These are phyloP conservation scores for Linepithema humile DNA, from an alignment of 1,140 invertebrate species.

Conservation along the genomic window DNA sequence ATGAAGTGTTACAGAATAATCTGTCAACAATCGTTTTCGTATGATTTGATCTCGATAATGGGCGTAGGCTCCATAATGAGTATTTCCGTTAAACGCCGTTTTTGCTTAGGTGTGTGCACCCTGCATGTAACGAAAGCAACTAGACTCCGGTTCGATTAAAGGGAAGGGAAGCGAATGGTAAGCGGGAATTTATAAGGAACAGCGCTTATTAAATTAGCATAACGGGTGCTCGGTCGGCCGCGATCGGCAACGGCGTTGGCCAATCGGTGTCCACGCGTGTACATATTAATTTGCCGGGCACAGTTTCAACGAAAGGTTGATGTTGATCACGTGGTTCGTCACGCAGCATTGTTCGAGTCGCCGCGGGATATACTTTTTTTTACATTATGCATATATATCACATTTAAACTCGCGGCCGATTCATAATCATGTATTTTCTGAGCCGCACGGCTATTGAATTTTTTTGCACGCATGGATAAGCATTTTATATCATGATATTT, in stretches of 20 bases:
- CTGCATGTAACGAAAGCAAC: neutral
- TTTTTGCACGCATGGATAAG: neutral
- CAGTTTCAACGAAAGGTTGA: constrained; percentile 44
- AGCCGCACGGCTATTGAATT: neutral
- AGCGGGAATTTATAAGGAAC: constrained; percentile 59
- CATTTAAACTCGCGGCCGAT: neutral
- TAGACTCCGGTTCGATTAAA: neutral
- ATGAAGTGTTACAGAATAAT: neutral
- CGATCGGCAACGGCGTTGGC: constrained; percentile 52
- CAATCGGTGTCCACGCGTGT: constrained; percentile 62
- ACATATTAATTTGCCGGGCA: constrained; percentile 64
- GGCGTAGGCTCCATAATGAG: neutral
- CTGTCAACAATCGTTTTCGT: neutral
- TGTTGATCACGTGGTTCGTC: constrained; percentile 23
- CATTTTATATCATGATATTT: neutral
- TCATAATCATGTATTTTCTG: neutral
- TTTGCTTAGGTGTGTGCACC: neutral
- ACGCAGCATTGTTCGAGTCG: constrained; percentile 1
- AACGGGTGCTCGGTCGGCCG: constrained; percentile 58
- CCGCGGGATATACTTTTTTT: constrained; percentile 8
- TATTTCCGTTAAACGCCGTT: neutral
- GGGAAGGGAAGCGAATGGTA: constrained; percentile 13
- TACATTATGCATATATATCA: neutral
- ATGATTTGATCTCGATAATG: constrained; percentile 6
- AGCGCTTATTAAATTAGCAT: constrained; percentile 73